Conservation (phyloP, 2,888 invertebrate species). For the Dione juno region DNA sequence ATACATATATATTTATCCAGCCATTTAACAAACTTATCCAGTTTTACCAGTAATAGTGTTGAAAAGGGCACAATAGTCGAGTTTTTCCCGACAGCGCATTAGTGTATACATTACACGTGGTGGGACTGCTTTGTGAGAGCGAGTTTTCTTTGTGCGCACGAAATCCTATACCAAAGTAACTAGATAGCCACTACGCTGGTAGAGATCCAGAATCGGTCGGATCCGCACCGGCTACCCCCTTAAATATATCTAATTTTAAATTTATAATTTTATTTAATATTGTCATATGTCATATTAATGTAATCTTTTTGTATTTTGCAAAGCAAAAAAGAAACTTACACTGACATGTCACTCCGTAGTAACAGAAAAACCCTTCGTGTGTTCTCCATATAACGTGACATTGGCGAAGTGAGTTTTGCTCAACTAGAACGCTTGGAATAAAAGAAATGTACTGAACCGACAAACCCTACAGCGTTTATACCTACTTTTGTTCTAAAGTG, state of each 20-base stretch:
- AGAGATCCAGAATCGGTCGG: constrained; percentile 44
- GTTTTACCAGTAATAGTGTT: constrained; percentile 5
- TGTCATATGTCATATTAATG: not conserved
- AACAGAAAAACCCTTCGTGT: too few relatives aligned
- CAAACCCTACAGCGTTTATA: too few relatives aligned
- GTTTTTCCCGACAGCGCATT: constrained; percentile 43
- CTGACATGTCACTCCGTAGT: too few relatives aligned
- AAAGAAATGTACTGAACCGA: too few relatives aligned
- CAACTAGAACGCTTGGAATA: too few relatives aligned
- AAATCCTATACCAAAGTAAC: constrained; percentile 71
- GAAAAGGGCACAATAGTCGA: constrained; percentile 25
- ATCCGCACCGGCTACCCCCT: constrained; percentile 41
- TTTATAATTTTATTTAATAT: not conserved
- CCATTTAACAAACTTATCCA: not conserved
- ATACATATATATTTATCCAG: not conserved
- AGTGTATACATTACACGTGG: constrained; percentile 46
- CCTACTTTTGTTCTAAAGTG: not conserved
- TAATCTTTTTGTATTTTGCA: not conserved
- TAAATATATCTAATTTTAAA: not conserved
- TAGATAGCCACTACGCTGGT: constrained; percentile 52
- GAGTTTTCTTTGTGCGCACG: constrained; percentile 52
- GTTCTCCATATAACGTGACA: too few relatives aligned
- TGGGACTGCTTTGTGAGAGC: constrained; percentile 44
- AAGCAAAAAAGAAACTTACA: too few relatives aligned
- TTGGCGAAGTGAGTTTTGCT: too few relatives aligned